phyloP scores from a whole-genome alignment of 92 coral and sea anemone genomes.

The Palythoa grandiflora region DNA sequence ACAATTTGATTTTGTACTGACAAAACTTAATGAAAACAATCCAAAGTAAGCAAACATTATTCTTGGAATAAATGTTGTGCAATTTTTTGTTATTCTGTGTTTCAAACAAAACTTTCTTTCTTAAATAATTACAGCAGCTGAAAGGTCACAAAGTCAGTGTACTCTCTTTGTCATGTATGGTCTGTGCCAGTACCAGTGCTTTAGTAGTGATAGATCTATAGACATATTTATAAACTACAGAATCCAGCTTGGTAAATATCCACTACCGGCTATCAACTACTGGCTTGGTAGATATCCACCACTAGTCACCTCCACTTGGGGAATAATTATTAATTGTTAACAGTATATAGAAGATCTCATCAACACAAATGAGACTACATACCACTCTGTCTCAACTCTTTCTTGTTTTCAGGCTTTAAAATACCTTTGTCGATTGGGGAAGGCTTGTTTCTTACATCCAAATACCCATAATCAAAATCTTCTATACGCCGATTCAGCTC shows the following conservation, averaged over 20 bases:
- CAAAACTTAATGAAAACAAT: conserved; percentile 22
- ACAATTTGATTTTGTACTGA: conserved; percentile 18
- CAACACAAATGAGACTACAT: conserved; percentile 23
- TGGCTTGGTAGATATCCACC: too few relatives aligned
- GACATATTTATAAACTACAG: too few relatives aligned
- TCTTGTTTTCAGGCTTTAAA: conserved; percentile 31
- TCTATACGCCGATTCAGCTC: conserved; percentile 42
- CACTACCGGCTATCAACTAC: too few relatives aligned
- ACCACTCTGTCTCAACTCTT: conserved; percentile 47
- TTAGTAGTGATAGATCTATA: too few relatives aligned
- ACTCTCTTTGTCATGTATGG: neutral
- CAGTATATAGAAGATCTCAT: conserved; percentile 11
- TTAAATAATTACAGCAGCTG: neutral
- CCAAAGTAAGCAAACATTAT: conserved; percentile 6
- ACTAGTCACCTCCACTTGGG: too few relatives aligned
- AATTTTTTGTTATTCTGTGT: neutral
- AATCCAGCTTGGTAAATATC: too few relatives aligned
- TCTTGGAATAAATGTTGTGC: conserved; percentile 8
- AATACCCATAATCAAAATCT: conserved; percentile 44
- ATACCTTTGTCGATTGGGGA: conserved; percentile 8
- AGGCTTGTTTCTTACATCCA: conserved; percentile 47
- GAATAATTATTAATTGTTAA: too few relatives aligned
- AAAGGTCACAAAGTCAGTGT: neutral
- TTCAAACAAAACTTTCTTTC: neutral
- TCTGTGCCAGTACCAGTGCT: too few relatives aligned